Evolutionary conservation across 2,888 invertebrate genomes (phyloP).

Genomic region (Macrophya annulata): DNA sequence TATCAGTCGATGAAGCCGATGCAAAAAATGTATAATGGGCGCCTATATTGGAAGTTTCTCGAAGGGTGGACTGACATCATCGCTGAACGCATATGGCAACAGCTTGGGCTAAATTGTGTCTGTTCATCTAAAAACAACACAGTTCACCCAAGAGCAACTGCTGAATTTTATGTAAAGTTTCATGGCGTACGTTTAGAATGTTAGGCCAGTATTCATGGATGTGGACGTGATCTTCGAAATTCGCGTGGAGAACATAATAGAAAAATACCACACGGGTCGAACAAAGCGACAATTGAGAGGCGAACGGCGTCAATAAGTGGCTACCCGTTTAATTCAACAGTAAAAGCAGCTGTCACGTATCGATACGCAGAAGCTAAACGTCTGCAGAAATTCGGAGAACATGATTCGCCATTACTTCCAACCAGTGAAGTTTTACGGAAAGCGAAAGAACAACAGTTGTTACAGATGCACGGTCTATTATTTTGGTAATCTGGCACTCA

Average conservation of each 20-base stretch:
- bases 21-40: conserved; percentile 55
- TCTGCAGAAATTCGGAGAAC: background rate
- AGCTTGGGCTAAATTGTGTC: conserved; percentile 57
- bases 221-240: conserved; percentile 55
- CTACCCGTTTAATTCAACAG: conserved; percentile 21
- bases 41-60: conserved; percentile 58
- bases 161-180: conserved; percentile 42
- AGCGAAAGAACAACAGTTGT: conserved; percentile 45
- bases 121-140: conserved; percentile 57
- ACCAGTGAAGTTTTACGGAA: conserved; percentile 45
- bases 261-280: conserved; percentile 19
- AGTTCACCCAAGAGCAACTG: conserved; percentile 47
- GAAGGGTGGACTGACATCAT: conserved; percentile 57
- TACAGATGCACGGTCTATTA: conserved; percentile 21
- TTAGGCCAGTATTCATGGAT: conserved; percentile 44
- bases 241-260: conserved; percentile 1
- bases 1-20: conserved; percentile 55
- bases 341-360: conserved; percentile 36
- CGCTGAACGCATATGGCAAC: conserved; percentile 56
- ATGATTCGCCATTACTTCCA: conserved; percentile 54
- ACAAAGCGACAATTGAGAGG: conserved; percentile 39
- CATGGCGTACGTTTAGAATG: conserved; percentile 56
- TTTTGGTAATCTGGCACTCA: conserved; percentile 46
- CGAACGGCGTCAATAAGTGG: conserved; percentile 17
- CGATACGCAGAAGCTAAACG: conserved; percentile 36